Evolutionary conservation across 2,888 invertebrate species (phyloP), one percentile per base, ranked within the genome.

Genomic region (Timandra comae): DNA sequence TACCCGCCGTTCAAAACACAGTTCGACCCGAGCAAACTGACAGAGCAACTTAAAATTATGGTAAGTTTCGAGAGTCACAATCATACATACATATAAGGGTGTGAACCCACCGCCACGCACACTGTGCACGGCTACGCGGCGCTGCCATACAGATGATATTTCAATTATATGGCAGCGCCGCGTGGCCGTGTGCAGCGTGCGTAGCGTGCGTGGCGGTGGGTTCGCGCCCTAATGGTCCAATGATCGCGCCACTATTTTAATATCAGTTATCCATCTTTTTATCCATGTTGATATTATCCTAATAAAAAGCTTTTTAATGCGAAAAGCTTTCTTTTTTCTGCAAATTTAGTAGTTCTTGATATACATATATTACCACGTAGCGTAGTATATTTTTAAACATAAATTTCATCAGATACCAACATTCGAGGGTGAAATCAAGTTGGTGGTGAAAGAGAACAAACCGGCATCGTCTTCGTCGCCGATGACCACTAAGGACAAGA

Each of bases 1-100:
- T 93, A 92, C 71, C 92, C 94, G 0, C 88, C 91, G 1, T 90
- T 89, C 53, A 91, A 91, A 47, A 91, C 91, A 12, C 88, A 82
- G 1, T 91, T 91, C 51, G 91, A 92, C 41, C 90, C 92, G 0
- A 66, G 74, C 6, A 87, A 89, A 33, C 82, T 91, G 47, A 63
- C 79, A 5, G 87, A 88, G 43, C 91, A 92, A 54, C 69, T 93
- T 25, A 87, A 88, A 56, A 65, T 87, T 43, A 89, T 93, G 88
- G 87, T 93, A 59, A 90, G 90, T n/a, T n/a, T n/a, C n/a, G n/a
- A n/a, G n/a, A n/a, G n/a, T n/a, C n/a, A n/a, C n/a, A n/a, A n/a
- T n/a, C n/a, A n/a, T n/a, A n/a, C n/a, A n/a, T n/a, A n/a, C n/a
- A n/a, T n/a, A n/a, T n/a, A n/a, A n/a, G n/a, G n/a, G n/a, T n/a